Evolutionary conservation across 2,888 invertebrate species (phyloP).

Genomic region (Tetramorium bicarinatum): DNA sequence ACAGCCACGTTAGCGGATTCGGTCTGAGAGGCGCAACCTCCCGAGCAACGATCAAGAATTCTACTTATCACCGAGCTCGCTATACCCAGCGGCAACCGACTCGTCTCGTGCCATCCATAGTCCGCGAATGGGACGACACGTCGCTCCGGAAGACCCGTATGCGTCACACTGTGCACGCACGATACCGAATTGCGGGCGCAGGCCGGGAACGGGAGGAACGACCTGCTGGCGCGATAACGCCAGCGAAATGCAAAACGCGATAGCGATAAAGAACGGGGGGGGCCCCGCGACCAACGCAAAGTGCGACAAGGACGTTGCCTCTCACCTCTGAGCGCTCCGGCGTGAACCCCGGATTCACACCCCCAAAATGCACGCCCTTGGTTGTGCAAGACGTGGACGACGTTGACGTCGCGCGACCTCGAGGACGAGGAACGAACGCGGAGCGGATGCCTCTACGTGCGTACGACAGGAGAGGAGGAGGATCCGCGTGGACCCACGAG

Average conservation of each 20-base stretch:
- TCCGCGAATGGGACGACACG: conserved; percentile 30
- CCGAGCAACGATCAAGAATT: background rate
- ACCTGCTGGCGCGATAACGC: background rate
- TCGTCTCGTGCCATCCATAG: conserved; percentile 21
- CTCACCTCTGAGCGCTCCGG: conserved; percentile 41
- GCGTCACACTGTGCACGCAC: background rate
- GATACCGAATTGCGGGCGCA: background rate
- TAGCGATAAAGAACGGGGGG: background rate
- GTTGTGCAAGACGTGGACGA: background rate
- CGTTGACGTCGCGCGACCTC: conserved; percentile 18
- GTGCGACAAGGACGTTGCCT: background rate
- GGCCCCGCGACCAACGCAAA: background rate
- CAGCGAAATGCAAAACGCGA: background rate
- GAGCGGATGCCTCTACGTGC: conserved; percentile 20
- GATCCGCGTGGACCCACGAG: conserved; percentile 76
- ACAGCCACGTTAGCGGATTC: conserved; percentile 16
- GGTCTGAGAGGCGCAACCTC: background rate
- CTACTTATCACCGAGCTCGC: conserved; percentile 5
- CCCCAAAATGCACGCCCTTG: conserved; percentile 13
- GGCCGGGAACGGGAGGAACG: conserved; percentile 10
- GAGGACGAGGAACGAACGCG: background rate
- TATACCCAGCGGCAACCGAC: background rate
- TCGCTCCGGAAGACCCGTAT: background rate
- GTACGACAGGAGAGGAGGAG: conserved; percentile 45
- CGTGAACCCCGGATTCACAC: conserved; percentile 35